Evolutionary conservation across 53 echinoderm and acorn worm species (phyloP), one percentile per base, ranked within the genome.

Genomic region (Glandiceps talaboti): DNA sequence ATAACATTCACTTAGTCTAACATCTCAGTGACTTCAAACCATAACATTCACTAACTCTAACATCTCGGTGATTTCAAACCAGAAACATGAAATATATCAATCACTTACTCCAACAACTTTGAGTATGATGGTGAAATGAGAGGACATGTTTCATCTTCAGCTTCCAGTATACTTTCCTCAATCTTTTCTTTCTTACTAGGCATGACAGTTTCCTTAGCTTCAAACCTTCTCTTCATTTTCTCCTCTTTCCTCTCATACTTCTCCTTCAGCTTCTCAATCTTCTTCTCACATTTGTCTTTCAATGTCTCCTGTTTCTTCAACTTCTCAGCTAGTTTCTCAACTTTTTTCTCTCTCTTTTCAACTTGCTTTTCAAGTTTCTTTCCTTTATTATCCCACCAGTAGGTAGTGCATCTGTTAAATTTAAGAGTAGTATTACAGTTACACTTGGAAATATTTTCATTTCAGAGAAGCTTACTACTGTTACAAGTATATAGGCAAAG

Each of bases 311-410:
- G 33, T 29, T 76, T 31, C 77, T 33, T 26, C 27, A 28, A 0
- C 0, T 32, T 12, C 72, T 0, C 78, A 30, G 77, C 29, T 33
- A 30, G 28, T 33, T 86, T 81, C 32, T 89, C 75, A 30, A 93
- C 90, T 82, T 88, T 81, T 31, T 84, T 82, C 74, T 96, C 97
- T 30, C 89, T 88, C 74, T 87, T 83, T 77, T 96, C 97, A 14
- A 89, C 85, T 45, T 45, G 6, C 64, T 45, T 45, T 45, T 45
- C 64, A 45, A 20, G 6, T 45, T 45, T 45, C 64, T 12, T 45
- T 45, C 6, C 64, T 45, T 20, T 45, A 6, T 20, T 45, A 20
- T 45, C 6, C 64, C 64, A 45, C 64, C 64, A 45, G 20, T 45
- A 12, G 64, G 6, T 45, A n/a, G n/a, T n/a, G n/a, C n/a, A n/a